Evolutionary conservation across 2,113 vertebrate species (phyloP), one percentile per base, ranked within the genome.

Genomic region (Psilopsiagon aurifrons): DNA sequence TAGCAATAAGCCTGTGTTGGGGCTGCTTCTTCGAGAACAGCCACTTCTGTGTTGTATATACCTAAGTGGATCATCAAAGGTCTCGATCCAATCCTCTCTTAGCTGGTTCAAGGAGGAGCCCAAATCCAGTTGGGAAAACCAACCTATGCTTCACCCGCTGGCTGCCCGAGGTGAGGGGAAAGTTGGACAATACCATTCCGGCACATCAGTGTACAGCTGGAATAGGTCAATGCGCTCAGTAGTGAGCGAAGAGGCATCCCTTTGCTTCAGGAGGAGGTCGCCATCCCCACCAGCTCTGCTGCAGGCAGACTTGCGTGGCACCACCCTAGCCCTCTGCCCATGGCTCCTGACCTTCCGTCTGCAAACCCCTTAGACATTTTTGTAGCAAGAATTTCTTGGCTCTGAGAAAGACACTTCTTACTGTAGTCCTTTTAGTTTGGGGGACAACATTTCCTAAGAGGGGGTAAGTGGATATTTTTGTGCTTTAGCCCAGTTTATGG

Each of bases 401-500:
- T 98, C 96, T 95, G 96, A 98, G 97, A 94, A 97, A 97, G 92
- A 96, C 96, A 98, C 97, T 98, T 98, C 97, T 97, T 98, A 98
- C 96, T 97, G 93, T 98, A 97, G 96, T 83, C 95, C 98, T 98
- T 98, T 98, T 98, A 95, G 97, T 98, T 98, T 70, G 96, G 96
- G 96, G 97, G 71, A 97, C 94, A 97, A 95, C 93, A 95, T 98
- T 98, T 98, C 98, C 97, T 98, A 98, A 97, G 92, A 97, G 86
- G 95, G 90, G 86, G 97, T 96, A 93, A 97, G 93, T 97, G 97
- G 97, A 97, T 97, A 96, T 98, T 98, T 98, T 98, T 98, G 98
- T 92, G 97, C 98, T 98, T 98, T 98, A 98, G 98, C 97, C 98
- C 97, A 95, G 90, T 98, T 98, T 98, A 98, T 98, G 97, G 97